phyloP scores from a whole-genome alignment of 2,797 vertebrate species.

The Myripristis murdjan region DNA sequence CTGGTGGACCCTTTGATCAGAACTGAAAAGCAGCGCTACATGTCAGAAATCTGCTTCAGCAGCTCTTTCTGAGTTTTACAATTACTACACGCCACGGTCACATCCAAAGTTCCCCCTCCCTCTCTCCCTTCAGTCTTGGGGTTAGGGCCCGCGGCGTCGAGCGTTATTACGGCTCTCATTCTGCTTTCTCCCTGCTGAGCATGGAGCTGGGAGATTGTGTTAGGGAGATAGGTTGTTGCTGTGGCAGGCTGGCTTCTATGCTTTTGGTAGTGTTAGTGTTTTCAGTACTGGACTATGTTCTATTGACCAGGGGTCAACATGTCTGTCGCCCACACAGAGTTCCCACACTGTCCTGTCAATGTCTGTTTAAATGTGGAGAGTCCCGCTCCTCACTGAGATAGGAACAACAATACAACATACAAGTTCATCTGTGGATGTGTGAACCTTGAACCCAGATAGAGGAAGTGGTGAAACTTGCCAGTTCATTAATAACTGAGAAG shows the following conservation, averaged over 20 bases:
- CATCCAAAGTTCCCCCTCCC: constrained; percentile 80
- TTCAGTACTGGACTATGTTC: constrained; percentile 12
- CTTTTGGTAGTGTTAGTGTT: neutral
- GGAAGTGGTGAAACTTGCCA: constrained; percentile 63
- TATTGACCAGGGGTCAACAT: constrained; percentile 25
- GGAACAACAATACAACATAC: constrained; percentile 35
- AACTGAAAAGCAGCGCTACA: constrained; percentile 84
- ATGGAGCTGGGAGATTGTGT: constrained; percentile 55
- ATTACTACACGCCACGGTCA: constrained; percentile 85
- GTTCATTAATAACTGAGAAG: constrained; percentile 73
- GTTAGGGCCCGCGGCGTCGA: constrained; percentile 73
- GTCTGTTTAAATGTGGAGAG: constrained; percentile 34
- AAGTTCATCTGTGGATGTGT: constrained; percentile 56
- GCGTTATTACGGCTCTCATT: constrained; percentile 61
- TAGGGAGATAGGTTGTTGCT: constrained; percentile 49
- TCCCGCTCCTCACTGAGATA: constrained; percentile 37
- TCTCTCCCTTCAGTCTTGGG: constrained; percentile 70
- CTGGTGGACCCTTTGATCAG: constrained; percentile 81
- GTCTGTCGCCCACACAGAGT: constrained; percentile 30
- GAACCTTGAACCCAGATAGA: constrained; percentile 65
- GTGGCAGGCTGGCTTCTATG: constrained; percentile 19
- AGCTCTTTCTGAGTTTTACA: constrained; percentile 90
- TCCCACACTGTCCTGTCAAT: constrained; percentile 23
- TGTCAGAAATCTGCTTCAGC: constrained; percentile 88
- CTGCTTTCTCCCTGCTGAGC: constrained; percentile 50